Evolutionary conservation across 2,888 invertebrate species (phyloP).

Genomic region (Rhodophaea formosa): DNA sequence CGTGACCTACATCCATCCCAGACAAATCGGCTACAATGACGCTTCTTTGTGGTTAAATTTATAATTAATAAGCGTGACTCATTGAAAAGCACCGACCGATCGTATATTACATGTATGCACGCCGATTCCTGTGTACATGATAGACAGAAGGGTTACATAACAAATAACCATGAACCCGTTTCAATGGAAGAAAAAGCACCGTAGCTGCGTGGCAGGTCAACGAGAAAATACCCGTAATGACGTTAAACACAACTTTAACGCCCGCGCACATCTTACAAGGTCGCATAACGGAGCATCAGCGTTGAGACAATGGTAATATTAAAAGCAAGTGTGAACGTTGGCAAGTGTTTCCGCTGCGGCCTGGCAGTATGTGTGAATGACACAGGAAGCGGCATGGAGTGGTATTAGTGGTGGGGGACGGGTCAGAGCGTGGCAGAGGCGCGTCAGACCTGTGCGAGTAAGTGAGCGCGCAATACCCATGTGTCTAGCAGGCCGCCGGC

Average conservation of each 20-base stretch:
- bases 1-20: slow-evolving; percentile 27
- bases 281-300: not conserved
- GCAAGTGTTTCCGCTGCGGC: not conserved
- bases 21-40: slow-evolving; percentile 26
- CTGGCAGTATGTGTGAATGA: slow-evolving; percentile 25
- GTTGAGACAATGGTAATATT: not conserved
- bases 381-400: slow-evolving; percentile 48
- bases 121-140: slow-evolving; percentile 43
- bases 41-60: slow-evolving; percentile 21
- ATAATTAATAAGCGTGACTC: slow-evolving; percentile 26
- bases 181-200: not conserved
- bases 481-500: slow-evolving; percentile 77
- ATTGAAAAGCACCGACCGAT: slow-evolving; percentile 24
- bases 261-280: not conserved
- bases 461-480: slow-evolving; percentile 82
- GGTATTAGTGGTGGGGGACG: slow-evolving; percentile 29
- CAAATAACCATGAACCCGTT: not conserved
- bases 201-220: not conserved
- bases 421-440: slow-evolving; percentile 49
- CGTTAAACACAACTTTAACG: not conserved
- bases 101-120: slow-evolving; percentile 26
- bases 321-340: too few species aligned
- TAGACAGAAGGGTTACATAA: not conserved
- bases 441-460: slow-evolving; percentile 80
- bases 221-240: not conserved